Percentiles rank a stretch among this genome's conserved stretches.
Evolutionary conservation across 2,113 vertebrate species (phyloP).

Genomic region (Dinomys branickii): DNA sequence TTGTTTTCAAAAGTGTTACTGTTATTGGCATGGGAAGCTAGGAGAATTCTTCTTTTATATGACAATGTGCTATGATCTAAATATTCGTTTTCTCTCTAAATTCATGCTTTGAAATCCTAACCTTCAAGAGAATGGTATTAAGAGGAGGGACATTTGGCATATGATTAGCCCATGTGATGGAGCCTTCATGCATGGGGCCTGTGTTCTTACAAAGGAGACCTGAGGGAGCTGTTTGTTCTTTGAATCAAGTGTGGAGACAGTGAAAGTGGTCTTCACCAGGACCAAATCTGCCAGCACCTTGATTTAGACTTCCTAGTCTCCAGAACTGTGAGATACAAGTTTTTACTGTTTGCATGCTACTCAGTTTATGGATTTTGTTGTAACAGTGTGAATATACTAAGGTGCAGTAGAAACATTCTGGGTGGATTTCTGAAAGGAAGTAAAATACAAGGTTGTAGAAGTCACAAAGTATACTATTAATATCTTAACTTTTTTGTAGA

Average conservation of each 20-base stretch:
- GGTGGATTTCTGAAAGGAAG: constrained; percentile 19
- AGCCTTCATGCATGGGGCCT: not conserved
- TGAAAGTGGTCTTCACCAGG: not conserved
- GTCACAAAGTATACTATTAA: not conserved
- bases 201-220: not conserved
- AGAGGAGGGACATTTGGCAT: too few relatives aligned
- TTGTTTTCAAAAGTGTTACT: not conserved
- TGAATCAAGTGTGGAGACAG: not conserved
- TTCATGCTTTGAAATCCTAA: not conserved
- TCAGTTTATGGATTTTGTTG: not conserved
- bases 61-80: not conserved
- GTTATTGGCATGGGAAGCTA: not conserved
- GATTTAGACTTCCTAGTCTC: not conserved
- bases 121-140: not conserved
- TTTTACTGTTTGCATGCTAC: not conserved
- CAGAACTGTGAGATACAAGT: not conserved
- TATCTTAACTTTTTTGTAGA: not conserved
- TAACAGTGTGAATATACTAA: not conserved
- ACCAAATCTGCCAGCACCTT: not conserved
- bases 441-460: not conserved
- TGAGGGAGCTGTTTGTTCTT: too few relatives aligned
- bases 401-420: not conserved
- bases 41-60: not conserved
- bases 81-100: not conserved
- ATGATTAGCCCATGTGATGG: not conserved